These are phyloP conservation scores for Perognathus longimembris DNA, from an alignment of 2,113 vertebrate genomes.

Conservation along the genomic window DNA sequence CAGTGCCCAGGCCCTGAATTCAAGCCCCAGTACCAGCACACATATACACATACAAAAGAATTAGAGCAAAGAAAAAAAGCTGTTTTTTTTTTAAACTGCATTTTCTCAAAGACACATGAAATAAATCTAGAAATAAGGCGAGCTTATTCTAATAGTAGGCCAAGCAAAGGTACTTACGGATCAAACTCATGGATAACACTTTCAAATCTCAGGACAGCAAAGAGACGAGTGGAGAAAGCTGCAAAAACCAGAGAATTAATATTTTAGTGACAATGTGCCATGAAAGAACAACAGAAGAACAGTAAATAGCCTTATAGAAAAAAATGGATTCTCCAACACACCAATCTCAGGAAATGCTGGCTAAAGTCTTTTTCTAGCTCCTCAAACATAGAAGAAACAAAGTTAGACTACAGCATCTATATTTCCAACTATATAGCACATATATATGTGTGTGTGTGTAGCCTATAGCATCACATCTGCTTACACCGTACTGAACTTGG, in stretches of 20 bases:
- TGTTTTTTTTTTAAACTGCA: too few relatives aligned
- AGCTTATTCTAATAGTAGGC: not conserved
- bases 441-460: too few relatives aligned
- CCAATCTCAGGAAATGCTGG: conserved; percentile 29
- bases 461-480: not conserved
- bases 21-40: too few relatives aligned
- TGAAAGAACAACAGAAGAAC: not conserved
- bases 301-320: not conserved
- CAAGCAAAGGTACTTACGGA: conserved; percentile 91
- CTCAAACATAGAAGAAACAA: not conserved
- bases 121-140: too few relatives aligned
- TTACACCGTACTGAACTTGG: not conserved
- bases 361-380: conserved; percentile 30
- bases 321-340: not conserved
- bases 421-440: conserved; percentile 29
- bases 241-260: conserved; percentile 55
- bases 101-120: too few relatives aligned
- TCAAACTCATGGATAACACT: conserved; percentile 99
- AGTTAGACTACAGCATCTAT: not conserved
- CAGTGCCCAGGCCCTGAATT: too few relatives aligned
- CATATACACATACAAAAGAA: too few relatives aligned
- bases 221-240: conserved; percentile 98
- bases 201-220: conserved; percentile 98
- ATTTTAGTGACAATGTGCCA: conserved; percentile 2
- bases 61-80: too few relatives aligned